Conservation (phyloP, 53 echinoderm and acorn worm genomes). For the Actinopyga echinites region DNA sequence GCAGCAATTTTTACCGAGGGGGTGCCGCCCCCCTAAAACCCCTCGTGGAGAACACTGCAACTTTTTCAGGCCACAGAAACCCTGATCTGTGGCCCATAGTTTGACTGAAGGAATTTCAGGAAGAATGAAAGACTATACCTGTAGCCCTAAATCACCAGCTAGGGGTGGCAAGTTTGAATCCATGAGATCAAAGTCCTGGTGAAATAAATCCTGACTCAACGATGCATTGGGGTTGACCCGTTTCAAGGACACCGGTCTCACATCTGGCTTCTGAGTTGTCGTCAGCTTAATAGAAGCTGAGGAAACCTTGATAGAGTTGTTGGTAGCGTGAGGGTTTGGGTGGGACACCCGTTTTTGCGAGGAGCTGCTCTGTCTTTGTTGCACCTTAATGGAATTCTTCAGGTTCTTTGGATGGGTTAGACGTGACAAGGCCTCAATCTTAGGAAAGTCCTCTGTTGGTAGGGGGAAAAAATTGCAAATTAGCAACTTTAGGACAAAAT, state of each 20-base stretch:
- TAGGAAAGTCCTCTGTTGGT: slow-evolving; percentile 58
- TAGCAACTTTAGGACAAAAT: neutral
- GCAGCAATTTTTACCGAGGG: too few relatives aligned
- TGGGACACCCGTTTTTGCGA: neutral
- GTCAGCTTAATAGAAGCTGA: neutral
- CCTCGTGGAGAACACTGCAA: too few relatives aligned
- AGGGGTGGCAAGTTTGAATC: neutral
- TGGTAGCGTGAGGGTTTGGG: neutral
- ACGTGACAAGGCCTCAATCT: slow-evolving; percentile 69
- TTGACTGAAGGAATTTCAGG: too few relatives aligned
- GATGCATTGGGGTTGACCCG: neutral
- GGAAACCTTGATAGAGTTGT: slow-evolving; percentile 7
- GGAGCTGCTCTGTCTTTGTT: neutral
- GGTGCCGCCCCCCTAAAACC: too few relatives aligned
- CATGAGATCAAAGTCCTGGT: slow-evolving; percentile 3
- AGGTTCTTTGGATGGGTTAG: slow-evolving; percentile 45
- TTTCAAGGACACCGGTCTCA: neutral
- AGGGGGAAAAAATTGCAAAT: too few relatives aligned
- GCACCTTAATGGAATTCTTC: slow-evolving; percentile 7
- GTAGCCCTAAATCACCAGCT: slow-evolving; percentile 7
- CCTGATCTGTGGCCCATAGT: too few relatives aligned
- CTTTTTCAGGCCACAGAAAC: too few relatives aligned
- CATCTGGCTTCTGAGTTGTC: neutral
- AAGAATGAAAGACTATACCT: neutral
- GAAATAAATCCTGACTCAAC: slow-evolving; percentile 5